A percentile compares a stretch with the other conserved stretches of the same genome.
phyloP scores from a whole-genome alignment of 2,113 vertebrate genomes.

The Pachyramphus minor region DNA sequence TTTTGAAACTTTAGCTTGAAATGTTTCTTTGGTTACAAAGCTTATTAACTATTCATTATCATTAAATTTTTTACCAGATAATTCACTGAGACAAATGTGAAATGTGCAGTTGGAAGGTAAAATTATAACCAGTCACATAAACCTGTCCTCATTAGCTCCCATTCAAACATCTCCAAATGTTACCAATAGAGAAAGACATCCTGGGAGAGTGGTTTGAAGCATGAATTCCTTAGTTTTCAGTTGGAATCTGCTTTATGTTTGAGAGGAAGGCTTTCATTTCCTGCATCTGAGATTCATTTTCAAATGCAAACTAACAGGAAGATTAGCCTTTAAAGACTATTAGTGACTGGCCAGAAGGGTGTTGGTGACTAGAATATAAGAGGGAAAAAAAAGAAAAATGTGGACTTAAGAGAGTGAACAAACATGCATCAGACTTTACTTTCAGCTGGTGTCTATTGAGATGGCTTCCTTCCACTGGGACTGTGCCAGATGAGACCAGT shows the following conservation, averaged over 20 bases:
- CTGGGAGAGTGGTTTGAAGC: not conserved
- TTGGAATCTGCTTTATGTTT: constrained; percentile 43
- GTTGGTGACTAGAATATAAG: constrained; percentile 32
- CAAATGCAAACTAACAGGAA: constrained; percentile 42
- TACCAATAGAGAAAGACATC: constrained; percentile 38
- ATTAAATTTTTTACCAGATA: constrained; percentile 34
- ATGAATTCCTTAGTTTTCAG: not conserved
- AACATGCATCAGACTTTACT: not conserved
- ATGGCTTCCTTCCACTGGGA: not conserved
- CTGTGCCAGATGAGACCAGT: not conserved
- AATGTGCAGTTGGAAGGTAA: constrained; percentile 8
- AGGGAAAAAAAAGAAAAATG: not conserved
- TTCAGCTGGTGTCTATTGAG: constrained; percentile 40
- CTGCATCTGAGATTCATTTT: constrained; percentile 57
- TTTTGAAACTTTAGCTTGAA: not conserved
- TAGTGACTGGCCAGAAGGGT: constrained; percentile 13
- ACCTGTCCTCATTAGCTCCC: constrained; percentile 53
- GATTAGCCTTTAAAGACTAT: constrained; percentile 48
- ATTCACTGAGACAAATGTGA: constrained; percentile 30
- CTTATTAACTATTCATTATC: not conserved
- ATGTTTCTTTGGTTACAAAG: not conserved
- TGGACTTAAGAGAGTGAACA: not conserved
- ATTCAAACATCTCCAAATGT: constrained; percentile 57
- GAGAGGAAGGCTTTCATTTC: constrained; percentile 58
- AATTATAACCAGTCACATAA: constrained; percentile 57